phyloP scores from a whole-genome alignment of 1,140 invertebrate species.

The Drosophila varians region DNA sequence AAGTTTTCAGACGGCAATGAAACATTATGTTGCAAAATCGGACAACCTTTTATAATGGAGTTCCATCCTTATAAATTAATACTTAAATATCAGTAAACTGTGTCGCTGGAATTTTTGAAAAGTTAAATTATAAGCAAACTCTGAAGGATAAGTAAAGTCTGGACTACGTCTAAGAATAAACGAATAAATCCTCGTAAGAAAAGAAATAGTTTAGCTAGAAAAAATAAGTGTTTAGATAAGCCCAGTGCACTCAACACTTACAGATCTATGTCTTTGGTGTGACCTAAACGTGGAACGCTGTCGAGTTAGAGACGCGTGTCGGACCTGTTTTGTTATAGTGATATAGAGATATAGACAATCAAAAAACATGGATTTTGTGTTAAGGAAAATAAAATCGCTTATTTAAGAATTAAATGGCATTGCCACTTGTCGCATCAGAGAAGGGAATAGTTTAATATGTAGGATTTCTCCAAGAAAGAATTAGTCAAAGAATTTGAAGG shows the following conservation, averaged over 20 bases:
- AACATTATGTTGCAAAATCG: neutral
- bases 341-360: constrained; percentile 66
- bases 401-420: constrained; percentile 17
- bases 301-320: constrained; percentile 89
- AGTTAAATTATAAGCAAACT: constrained; percentile 7
- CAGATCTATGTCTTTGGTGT: constrained; percentile 89
- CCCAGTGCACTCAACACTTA: constrained; percentile 85
- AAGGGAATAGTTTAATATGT: neutral
- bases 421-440: neutral
- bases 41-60: neutral
- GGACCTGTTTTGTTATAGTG: constrained; percentile 85
- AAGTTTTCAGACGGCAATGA: neutral
- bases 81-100: no score
- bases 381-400: constrained; percentile 39
- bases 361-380: constrained; percentile 56
- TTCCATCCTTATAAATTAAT: no score
- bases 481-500: no score
- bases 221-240: constrained; percentile 64
- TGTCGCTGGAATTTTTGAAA: neutral
- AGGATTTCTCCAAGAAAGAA: neutral
- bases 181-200: constrained; percentile 31
- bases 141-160: constrained; percentile 4
- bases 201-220: constrained; percentile 49
- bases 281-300: constrained; percentile 88
- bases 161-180: constrained; percentile 27